phyloP scores from a whole-genome alignment of 2,797 vertebrate genomes.

The Pangasius macronema region DNA sequence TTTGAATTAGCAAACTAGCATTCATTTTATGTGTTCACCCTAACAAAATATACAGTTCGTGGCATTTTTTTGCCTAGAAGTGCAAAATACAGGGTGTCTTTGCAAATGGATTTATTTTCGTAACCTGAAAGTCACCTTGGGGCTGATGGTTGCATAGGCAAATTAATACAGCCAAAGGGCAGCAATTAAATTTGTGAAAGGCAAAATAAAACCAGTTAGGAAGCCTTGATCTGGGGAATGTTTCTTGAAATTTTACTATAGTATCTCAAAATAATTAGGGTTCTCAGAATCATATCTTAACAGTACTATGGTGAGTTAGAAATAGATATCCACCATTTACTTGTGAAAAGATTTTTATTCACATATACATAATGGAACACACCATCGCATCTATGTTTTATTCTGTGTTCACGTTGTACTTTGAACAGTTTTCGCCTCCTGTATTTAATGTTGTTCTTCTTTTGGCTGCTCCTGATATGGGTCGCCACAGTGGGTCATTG shows the following conservation, averaged over 20 bases:
- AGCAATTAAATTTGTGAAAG: not conserved
- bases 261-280: not conserved
- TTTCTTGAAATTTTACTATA: too few species aligned
- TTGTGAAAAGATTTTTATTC: not conserved
- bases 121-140: not conserved
- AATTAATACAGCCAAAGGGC: not conserved
- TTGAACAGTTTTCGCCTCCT: not conserved
- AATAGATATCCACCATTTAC: not conserved
- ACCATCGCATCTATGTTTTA: not conserved
- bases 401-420: not conserved
- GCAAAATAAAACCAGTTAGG: not conserved
- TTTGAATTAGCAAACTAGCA: not conserved
- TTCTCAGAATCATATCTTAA: not conserved
- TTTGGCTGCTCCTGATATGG: too few species aligned
- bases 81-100: not conserved
- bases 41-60: not conserved
- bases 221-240: not conserved
- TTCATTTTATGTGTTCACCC: not conserved
- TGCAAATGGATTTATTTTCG: not conserved
- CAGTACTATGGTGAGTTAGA: not conserved
- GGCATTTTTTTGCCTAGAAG: not conserved
- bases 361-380: not conserved
- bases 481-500: too few species aligned
- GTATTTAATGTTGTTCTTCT: not conserved
- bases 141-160: not conserved